A percentile compares a stretch with the other conserved stretches of the same genome.
Conservation (phyloP, 1,140 invertebrate species). For the Akabosia matsudoensis region DNA sequence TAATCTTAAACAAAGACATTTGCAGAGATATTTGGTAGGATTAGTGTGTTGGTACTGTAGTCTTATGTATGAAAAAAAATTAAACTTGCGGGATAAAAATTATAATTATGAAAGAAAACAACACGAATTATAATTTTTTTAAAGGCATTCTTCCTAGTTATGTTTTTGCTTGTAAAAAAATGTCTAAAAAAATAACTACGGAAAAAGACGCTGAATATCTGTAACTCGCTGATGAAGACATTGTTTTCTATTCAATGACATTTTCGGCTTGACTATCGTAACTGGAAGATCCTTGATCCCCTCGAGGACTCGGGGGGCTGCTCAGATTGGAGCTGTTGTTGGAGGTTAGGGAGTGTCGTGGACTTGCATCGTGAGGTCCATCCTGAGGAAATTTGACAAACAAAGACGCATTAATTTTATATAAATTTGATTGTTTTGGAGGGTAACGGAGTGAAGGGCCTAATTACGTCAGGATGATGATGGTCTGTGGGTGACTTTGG, state of each 20-base stretch:
- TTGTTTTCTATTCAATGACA: background rate
- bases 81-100: no score
- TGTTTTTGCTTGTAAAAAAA: no score
- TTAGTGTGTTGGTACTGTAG: no score
- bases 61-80: no score
- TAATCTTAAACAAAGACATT: no score
- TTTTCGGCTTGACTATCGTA: slow-evolving; percentile 56
- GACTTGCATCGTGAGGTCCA: slow-evolving; percentile 58
- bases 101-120: no score
- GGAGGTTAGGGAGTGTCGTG: slow-evolving; percentile 72
- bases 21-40: no score
- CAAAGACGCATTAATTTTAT: background rate
- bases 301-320: slow-evolving; percentile 69
- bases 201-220: no score
- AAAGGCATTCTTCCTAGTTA: no score
- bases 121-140: no score
- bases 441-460: background rate
- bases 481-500: slow-evolving; percentile 36
- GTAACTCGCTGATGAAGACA: no score
- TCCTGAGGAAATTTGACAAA: slow-evolving; percentile 51
- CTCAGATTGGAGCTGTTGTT: slow-evolving; percentile 77
- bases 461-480: slow-evolving; percentile 34
- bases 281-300: slow-evolving; percentile 69
- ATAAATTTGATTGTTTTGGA: background rate
- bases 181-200: no score